Base-by-base conservation (phyloP, 64 coral and sea anemone genomes). In the Montipora foliosa region DNA sequence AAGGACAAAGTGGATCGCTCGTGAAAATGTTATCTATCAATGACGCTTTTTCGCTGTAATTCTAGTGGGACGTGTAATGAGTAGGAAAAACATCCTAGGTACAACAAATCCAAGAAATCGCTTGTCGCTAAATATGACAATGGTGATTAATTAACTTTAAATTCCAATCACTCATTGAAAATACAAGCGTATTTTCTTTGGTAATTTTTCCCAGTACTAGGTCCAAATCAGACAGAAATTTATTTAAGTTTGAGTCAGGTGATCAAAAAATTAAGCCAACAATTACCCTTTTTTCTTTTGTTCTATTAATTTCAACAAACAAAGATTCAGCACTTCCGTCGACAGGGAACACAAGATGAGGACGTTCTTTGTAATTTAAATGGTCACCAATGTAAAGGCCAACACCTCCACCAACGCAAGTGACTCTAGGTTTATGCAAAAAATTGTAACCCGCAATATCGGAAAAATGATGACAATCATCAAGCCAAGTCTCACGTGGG, bases 301-400 rank as follows among this genome's bases (percentile, higher is more conserved):
- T 50, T 52, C 82, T 77, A 87, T 76, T 93, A 64, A 93, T 62
- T 67, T 93, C 82, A 55, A 93, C 91, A 93, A 93, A 93, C 52
- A 93, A 49, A 47, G 75, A 93, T 87, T 93, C 37, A 62, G 91
- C 91, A 68, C 59, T 66, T 79, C 49, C 47, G 58, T 87, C 61
- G 16, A 13, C 47, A 53, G 67, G 74, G 76, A 87, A 87, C 24
- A 46, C 24, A 51, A 93, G 76, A 69, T 93, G 57, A 72, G 57
- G 37, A 59, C 74, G 49, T 44, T 53, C 64, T 79, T 93, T 93
- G 60, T 77, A 93, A 60, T 87, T 82, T 84, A 93, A 93, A 70
- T 73, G 76, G 61, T 87, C 72, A 47, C 53, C 69, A 67, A 77
- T 60, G 81, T 92, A 92, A 92, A 44, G 55, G 80, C 37, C 74